phyloP scores from a whole-genome alignment of 2,797 vertebrate genomes.

The Uromys caudimaculatus region DNA sequence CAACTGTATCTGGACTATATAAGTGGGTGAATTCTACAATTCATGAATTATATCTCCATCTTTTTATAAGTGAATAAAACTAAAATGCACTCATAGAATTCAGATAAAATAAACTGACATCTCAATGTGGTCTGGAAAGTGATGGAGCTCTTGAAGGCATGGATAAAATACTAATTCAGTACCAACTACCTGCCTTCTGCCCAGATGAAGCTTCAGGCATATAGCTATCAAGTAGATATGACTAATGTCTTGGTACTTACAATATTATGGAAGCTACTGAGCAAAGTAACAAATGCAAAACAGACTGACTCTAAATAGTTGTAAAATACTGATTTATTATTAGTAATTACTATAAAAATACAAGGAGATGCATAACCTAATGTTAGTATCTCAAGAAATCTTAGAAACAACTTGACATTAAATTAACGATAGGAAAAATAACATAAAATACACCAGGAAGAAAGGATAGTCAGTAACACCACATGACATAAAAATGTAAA shows the following conservation, averaged over 20 bases:
- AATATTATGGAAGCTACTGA: background rate
- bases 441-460: background rate
- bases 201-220: fast-evolving
- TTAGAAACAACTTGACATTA: background rate
- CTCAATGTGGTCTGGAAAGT: fast-evolving
- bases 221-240: background rate
- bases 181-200: background rate
- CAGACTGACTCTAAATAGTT: background rate
- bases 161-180: background rate
- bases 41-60: background rate
- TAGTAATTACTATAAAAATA: background rate
- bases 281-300: fast-evolving
- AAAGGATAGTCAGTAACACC: background rate
- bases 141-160: background rate
- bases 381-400: background rate
- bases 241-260: background rate
- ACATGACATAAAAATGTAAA: background rate
- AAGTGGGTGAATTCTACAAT: background rate
- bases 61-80: background rate
- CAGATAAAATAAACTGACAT: background rate
- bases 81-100: background rate
- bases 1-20: background rate
- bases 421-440: background rate
- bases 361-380: background rate
- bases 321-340: background rate